phyloP scores from a whole-genome alignment of 2,113 vertebrate genomes.

The Chaenocephalus aceratus region DNA sequence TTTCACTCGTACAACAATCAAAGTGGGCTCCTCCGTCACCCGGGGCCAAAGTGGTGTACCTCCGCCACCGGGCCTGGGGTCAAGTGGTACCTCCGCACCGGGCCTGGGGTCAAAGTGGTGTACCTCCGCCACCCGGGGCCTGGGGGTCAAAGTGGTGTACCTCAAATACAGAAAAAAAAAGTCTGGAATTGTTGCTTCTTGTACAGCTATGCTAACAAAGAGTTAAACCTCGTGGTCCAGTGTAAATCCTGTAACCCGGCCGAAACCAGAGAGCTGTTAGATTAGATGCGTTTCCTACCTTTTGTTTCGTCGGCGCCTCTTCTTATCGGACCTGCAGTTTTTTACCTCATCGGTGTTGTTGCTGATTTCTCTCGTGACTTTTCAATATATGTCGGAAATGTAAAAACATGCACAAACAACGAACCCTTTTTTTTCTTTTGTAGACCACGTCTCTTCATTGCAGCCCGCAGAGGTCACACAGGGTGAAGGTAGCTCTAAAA shows the following conservation, averaged over 20 bases:
- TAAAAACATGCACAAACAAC: constrained; percentile 60
- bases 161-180: constrained; percentile 45
- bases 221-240: constrained; percentile 65
- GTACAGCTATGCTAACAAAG: constrained; percentile 78
- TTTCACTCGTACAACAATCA: constrained; percentile 78
- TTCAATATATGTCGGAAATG: constrained; percentile 52
- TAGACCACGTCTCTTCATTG: constrained; percentile 41
- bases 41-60: too few species aligned
- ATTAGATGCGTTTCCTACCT: constrained; percentile 74
- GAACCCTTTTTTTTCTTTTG: constrained; percentile 22
- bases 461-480: constrained; percentile 54
- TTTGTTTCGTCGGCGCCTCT: neutral
- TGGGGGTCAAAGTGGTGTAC: constrained; percentile 64
- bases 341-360: constrained; percentile 77
- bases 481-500: constrained; percentile 73
- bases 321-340: constrained; percentile 81
- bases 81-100: too few species aligned
- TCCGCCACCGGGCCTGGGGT: too few species aligned
- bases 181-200: constrained; percentile 2
- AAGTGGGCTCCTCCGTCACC: constrained; percentile 60
- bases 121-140: constrained; percentile 66
- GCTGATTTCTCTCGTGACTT: constrained; percentile 57
- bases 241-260: constrained; percentile 77
- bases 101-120: too few species aligned
- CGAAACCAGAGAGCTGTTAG: constrained; percentile 67